Evolutionary conservation across 2,888 invertebrate species (phyloP).

Genomic region (Mythimna ferrago): DNA sequence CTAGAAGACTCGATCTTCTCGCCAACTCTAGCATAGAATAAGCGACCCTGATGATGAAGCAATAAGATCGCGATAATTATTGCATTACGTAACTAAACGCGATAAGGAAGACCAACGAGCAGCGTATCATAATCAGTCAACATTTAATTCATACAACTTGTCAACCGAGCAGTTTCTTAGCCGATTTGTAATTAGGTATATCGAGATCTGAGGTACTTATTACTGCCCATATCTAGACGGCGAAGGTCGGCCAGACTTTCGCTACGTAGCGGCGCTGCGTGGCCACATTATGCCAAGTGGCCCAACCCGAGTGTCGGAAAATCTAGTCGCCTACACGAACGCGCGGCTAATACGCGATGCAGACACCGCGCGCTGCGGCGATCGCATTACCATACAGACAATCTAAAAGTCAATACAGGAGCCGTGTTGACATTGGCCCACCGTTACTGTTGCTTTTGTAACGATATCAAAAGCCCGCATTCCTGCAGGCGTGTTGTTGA

Average conservation of each 20-base stretch:
- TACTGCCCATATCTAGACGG: constrained; percentile 85
- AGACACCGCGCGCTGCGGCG: constrained; percentile 65
- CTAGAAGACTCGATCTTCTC: constrained; percentile 56
- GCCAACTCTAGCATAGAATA: constrained; percentile 37
- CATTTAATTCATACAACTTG: constrained; percentile 59
- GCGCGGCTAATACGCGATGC: constrained; percentile 75
- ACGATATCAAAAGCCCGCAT: constrained; percentile 87
- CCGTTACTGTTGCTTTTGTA: constrained; percentile 86
- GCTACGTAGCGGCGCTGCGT: constrained; percentile 76
- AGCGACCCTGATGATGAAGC: constrained; percentile 42
- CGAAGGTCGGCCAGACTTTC: constrained; percentile 90
- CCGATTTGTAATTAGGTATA: constrained; percentile 81
- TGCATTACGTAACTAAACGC: constrained; percentile 43
- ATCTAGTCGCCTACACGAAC: constrained; percentile 86
- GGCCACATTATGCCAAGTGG: constrained; percentile 79
- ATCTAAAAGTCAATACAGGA: constrained; percentile 79
- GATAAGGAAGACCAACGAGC: constrained; percentile 58
- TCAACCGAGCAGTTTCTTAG: constrained; percentile 62
- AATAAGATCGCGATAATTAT: constrained; percentile 49
- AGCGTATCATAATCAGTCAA: constrained; percentile 65
- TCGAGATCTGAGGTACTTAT: constrained; percentile 80
- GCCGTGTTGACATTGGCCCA: constrained; percentile 89
- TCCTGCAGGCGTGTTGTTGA: constrained; percentile 81
- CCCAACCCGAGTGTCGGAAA: constrained; percentile 83
- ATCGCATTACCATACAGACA: constrained; percentile 83